Conservation (phyloP, 2,888 invertebrate genomes). For the Neuroscelio doddi region DNA sequence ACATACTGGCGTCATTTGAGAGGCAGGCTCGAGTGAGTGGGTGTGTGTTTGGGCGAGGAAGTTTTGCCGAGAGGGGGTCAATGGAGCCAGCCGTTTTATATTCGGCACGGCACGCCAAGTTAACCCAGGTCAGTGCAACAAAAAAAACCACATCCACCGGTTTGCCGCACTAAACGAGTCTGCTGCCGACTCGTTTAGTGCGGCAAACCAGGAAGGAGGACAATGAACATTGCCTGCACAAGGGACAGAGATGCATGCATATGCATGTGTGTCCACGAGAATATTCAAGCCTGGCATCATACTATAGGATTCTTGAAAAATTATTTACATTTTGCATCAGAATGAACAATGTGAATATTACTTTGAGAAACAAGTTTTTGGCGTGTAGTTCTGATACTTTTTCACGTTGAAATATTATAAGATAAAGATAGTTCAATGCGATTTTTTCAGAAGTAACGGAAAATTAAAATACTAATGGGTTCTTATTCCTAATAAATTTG, state of each 20-base stretch:
- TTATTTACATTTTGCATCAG: too few species aligned
- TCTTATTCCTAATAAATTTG: too few species aligned
- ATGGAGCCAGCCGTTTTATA: slow-evolving; percentile 66
- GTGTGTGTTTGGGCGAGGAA: slow-evolving; percentile 48
- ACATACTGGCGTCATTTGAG: background rate
- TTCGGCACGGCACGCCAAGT: slow-evolving; percentile 65
- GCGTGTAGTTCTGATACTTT: too few species aligned
- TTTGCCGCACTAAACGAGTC: slow-evolving; percentile 45
- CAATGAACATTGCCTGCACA: background rate
- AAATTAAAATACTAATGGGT: too few species aligned
- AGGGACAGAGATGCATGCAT: background rate
- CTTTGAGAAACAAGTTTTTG: too few species aligned
- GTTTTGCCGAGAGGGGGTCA: slow-evolving; percentile 55
- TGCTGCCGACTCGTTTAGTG: too few species aligned
- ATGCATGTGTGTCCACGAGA: background rate
- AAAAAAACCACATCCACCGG: slow-evolving; percentile 52
- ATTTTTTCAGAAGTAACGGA: too few species aligned
- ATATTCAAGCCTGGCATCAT: too few species aligned
- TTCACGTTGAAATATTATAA: too few species aligned
- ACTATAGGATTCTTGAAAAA: too few species aligned
- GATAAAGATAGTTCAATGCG: too few species aligned
- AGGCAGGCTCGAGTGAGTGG: slow-evolving; percentile 40
- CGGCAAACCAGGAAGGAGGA: slow-evolving; percentile 16
- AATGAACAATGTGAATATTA: too few species aligned
- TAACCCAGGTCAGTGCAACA: slow-evolving; percentile 69